These are phyloP conservation scores for Ictidomys tridecemlineatus DNA, from an alignment of 2,113 vertebrate species.

Conservation along the genomic window DNA sequence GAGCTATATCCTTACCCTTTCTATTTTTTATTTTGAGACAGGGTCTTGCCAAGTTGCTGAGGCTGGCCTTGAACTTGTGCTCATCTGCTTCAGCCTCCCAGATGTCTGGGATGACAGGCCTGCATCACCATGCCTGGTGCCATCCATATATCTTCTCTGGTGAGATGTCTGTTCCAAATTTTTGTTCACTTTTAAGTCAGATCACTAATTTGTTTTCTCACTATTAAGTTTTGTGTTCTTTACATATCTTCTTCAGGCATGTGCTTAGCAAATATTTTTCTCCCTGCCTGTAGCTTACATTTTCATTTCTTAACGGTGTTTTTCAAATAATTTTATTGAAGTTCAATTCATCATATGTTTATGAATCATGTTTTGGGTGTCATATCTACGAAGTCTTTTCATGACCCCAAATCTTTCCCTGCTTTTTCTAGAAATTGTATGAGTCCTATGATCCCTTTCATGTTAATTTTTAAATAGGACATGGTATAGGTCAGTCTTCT, in stretches of 20 bases:
- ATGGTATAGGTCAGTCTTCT: not conserved
- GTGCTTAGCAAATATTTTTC: constrained; percentile 10
- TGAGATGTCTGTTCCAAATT: constrained; percentile 24
- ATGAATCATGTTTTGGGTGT: constrained; percentile 4
- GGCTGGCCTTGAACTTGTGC: too few relatives aligned
- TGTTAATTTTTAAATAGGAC: not conserved
- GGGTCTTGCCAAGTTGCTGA: too few relatives aligned
- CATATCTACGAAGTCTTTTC: not conserved
- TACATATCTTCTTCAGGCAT: not conserved
- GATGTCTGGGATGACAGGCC: too few relatives aligned
- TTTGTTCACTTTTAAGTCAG: constrained; percentile 12
- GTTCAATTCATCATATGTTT: not conserved
- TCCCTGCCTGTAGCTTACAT: not conserved
- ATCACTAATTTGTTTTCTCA: not conserved
- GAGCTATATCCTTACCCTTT: too few relatives aligned
- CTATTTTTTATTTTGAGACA: too few relatives aligned
- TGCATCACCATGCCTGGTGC: too few relatives aligned
- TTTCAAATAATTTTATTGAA: constrained; percentile 46
- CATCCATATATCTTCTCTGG: not conserved
- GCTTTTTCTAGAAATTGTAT: not conserved
- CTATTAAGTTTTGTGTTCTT: not conserved
- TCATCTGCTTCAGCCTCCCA: too few relatives aligned
- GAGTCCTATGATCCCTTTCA: too few relatives aligned
- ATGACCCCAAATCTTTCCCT: too few relatives aligned
- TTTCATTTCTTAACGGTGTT: not conserved